A percentile compares a stretch with the other conserved stretches of the same genome.
Conservation (phyloP, 2,113 vertebrate genomes). For the Clarias magur region DNA sequence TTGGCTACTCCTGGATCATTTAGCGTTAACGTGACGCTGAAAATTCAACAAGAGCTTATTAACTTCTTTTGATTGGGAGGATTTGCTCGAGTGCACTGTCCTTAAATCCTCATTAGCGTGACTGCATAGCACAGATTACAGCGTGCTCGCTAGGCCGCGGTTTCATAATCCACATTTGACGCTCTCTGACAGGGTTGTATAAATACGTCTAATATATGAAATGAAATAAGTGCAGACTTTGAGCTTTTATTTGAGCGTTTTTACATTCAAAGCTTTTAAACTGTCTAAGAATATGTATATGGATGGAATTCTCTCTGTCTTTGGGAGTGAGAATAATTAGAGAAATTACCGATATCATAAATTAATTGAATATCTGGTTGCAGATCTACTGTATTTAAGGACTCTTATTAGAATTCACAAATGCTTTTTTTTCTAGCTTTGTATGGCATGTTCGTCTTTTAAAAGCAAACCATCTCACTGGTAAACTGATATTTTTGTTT, state of each 20-base stretch:
- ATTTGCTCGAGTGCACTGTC: neutral
- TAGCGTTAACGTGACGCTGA: neutral
- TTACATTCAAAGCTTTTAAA: neutral
- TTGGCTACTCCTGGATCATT: neutral
- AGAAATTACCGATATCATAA: no score
- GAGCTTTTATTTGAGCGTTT: neutral
- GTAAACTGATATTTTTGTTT: neutral
- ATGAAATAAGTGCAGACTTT: neutral
- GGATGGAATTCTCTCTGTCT: neutral
- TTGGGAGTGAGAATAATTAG: neutral
- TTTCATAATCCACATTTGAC: neutral
- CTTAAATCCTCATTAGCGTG: neutral
- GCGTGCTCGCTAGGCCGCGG: neutral
- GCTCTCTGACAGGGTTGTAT: no score
- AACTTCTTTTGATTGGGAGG: neutral
- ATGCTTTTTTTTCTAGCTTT: neutral
- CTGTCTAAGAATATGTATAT: neutral
- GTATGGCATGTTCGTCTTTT: neutral
- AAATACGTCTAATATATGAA: neutral
- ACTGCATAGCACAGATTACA: neutral
- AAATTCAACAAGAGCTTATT: neutral
- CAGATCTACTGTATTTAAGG: neutral
- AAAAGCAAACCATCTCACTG: neutral
- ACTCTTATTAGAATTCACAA: neutral
- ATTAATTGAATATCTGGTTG: neutral